phyloP scores from a whole-genome alignment of 1,140 invertebrate species.

The Sipha flava region DNA sequence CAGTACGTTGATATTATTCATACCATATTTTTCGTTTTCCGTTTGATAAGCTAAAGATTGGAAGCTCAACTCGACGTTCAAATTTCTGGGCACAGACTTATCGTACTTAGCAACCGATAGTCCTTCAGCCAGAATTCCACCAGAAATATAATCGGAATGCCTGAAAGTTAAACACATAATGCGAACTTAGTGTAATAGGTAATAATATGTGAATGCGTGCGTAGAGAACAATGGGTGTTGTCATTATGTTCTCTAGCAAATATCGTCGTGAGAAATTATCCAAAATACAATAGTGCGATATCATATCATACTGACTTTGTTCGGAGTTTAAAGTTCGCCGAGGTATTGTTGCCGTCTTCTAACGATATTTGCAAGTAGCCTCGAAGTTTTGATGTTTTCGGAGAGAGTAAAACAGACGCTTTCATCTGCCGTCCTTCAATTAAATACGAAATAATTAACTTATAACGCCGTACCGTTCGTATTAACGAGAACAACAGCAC shows the following conservation, averaged over 20 bases:
- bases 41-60: slow-evolving; percentile 14
- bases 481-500: background rate
- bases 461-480: background rate
- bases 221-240: too few species aligned
- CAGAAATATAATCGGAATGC: background rate
- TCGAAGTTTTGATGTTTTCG: slow-evolving; percentile 40
- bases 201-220: too few species aligned
- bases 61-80: slow-evolving; percentile 13
- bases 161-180: background rate
- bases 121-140: slow-evolving; percentile 2
- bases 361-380: slow-evolving; percentile 42
- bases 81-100: background rate
- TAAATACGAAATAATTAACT: background rate
- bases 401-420: slow-evolving; percentile 43
- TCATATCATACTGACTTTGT: too few species aligned
- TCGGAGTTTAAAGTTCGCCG: background rate
- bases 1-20: background rate
- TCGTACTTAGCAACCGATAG: background rate
- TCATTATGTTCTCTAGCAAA: too few species aligned
- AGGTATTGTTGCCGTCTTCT: background rate
- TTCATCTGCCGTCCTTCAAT: slow-evolving; percentile 46
- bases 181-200: background rate
- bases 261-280: too few species aligned
- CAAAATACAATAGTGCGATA: too few species aligned
- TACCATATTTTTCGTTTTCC: background rate